These are phyloP conservation scores for Cosmia pyralina DNA, from an alignment of 2,888 invertebrate species.

Conservation along the genomic window DNA sequence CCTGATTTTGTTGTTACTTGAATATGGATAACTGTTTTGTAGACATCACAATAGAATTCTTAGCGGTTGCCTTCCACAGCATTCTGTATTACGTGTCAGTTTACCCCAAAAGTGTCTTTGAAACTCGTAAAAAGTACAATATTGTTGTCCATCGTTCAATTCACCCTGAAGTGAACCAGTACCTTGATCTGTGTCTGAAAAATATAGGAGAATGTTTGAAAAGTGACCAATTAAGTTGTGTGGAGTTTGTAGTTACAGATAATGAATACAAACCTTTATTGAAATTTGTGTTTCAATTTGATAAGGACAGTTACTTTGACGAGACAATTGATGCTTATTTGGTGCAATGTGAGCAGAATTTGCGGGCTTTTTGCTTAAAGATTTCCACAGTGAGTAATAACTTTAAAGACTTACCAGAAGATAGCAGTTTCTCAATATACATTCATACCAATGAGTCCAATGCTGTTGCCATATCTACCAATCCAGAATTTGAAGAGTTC, in stretches of 20 bases:
- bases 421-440: constrained; percentile 91
- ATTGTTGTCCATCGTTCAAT: constrained; percentile 90
- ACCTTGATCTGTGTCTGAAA: constrained; percentile 90
- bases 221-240: constrained; percentile 84
- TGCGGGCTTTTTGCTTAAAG: constrained; percentile 91
- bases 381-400: constrained; percentile 86
- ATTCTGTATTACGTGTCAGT: constrained; percentile 91
- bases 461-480: constrained; percentile 88
- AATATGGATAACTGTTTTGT: constrained; percentile 85
- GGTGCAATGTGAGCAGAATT: constrained; percentile 90
- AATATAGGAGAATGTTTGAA: constrained; percentile 87
- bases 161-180: constrained; percentile 92
- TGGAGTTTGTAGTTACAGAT: constrained; percentile 88
- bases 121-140: constrained; percentile 91
- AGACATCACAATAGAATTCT: constrained; percentile 92
- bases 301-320: constrained; percentile 72
- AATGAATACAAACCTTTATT: constrained; percentile 71
- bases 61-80: constrained; percentile 92
- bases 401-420: constrained; percentile 87
- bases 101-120: constrained; percentile 92
- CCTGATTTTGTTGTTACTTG: too few relatives aligned
- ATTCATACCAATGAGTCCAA: constrained; percentile 91
- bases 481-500: constrained; percentile 87
- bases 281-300: constrained; percentile 83
- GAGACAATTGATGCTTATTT: constrained; percentile 90